A percentile compares a stretch with the other conserved stretches of the same genome.
These are phyloP conservation scores for Benitochromis conjunctus DNA, from an alignment of 2,113 vertebrate genomes.

Conservation along the genomic window DNA sequence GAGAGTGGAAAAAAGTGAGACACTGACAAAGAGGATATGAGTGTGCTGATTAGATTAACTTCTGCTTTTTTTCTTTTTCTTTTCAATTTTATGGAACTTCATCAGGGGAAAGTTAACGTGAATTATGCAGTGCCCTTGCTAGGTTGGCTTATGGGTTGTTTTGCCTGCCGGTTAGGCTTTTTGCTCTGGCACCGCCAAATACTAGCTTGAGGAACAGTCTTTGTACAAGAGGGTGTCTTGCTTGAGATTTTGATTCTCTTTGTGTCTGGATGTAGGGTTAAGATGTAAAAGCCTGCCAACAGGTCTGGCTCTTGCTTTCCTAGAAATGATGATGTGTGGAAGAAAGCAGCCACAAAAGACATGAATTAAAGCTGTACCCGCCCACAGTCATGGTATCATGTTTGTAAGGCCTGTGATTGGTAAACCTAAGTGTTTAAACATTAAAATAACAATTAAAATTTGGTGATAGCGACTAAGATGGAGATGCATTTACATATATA, in stretches of 20 bases:
- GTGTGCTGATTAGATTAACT: background rate
- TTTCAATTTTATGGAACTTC: slow-evolving; percentile 4
- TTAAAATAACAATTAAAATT: background rate
- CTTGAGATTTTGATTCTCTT: background rate
- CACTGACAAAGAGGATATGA: background rate
- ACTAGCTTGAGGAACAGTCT: slow-evolving; percentile 4
- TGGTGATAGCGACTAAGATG: background rate
- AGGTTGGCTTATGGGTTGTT: background rate
- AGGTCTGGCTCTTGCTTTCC: background rate
- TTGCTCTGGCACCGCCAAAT: background rate
- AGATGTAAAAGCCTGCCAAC: slow-evolving; percentile 13
- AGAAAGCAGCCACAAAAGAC: background rate
- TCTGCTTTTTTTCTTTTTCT: slow-evolving; percentile 3
- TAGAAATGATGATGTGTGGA: background rate
- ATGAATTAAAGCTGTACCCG: background rate
- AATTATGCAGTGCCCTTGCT: background rate
- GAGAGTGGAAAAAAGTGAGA: background rate
- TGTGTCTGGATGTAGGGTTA: background rate
- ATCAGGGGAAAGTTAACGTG: background rate
- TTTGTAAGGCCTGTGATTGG: background rate
- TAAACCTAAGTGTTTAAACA: background rate
- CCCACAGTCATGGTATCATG: background rate
- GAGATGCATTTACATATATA: background rate
- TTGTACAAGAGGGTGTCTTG: background rate
- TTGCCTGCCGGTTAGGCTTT: slow-evolving; percentile 1